Percentiles rank a stretch among this genome's conserved stretches.
These are phyloP conservation scores for Callipepla squamata DNA, from an alignment of 2,113 vertebrate genomes.

Conservation along the genomic window DNA sequence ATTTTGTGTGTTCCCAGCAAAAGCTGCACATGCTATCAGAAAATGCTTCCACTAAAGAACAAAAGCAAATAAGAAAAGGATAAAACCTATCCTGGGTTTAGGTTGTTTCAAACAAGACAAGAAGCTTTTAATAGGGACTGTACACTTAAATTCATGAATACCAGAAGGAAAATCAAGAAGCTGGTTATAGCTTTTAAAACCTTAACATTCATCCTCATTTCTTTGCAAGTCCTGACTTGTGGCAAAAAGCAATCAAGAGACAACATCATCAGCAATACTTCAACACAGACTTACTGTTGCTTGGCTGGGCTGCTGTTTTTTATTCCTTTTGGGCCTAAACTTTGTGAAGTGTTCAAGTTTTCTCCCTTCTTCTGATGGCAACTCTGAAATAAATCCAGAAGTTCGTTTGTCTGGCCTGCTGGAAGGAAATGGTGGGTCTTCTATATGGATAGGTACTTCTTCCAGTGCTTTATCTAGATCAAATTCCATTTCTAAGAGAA, in stretches of 20 bases:
- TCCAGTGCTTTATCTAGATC: conserved; percentile 96
- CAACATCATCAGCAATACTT: background rate
- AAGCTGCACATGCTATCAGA: background rate
- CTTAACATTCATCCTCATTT: background rate
- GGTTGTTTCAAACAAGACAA: background rate
- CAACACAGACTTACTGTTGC: conserved; percentile 84
- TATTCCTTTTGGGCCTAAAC: conserved; percentile 90
- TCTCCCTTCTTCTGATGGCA: conserved; percentile 93
- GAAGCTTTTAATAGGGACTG: background rate
- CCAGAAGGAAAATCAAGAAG: background rate
- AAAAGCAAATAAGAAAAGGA: background rate
- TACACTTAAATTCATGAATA: background rate
- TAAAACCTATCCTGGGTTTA: background rate
- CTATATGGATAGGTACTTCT: conserved; percentile 89
- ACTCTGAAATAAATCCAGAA: conserved; percentile 84
- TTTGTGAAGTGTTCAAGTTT: conserved; percentile 98
- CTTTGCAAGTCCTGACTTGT: background rate
- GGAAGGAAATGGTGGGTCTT: conserved; percentile 79
- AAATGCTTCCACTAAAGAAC: background rate
- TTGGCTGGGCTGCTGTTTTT: conserved; percentile 90
- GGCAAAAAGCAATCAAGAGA: background rate
- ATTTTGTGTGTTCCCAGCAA: conserved; percentile 17
- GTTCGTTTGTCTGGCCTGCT: conserved; percentile 81
- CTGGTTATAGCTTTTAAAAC: background rate
- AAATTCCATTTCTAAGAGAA: conserved; percentile 94